Evolutionary conservation across 2,888 invertebrate species (phyloP).

Genomic region (Eupithecia pulchellata): DNA sequence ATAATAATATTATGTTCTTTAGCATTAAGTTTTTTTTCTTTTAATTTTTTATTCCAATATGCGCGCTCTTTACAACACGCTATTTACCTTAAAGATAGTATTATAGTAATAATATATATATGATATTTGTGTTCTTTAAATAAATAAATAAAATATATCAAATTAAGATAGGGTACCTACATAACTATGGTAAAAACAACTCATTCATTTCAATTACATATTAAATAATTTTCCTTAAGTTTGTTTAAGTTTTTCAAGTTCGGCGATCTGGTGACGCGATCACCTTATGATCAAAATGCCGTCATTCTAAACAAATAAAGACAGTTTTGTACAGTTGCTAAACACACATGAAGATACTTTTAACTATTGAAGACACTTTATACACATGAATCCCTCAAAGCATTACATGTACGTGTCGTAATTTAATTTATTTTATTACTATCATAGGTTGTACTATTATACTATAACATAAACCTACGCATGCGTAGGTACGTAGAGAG

Average conservation of each 20-base stretch:
- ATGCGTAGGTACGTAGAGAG: too few species aligned
- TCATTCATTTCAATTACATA: not conserved
- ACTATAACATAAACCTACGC: not conserved
- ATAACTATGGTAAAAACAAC: not conserved
- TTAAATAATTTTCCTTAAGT: slow-evolving; percentile 61
- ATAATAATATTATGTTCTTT: too few species aligned
- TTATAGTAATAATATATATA: too few species aligned
- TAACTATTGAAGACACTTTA: not conserved
- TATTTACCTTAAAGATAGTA: too few species aligned
- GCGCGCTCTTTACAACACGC: too few species aligned
- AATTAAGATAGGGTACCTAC: too few species aligned
- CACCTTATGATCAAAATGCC: slow-evolving; percentile 54
- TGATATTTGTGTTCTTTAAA: too few species aligned
- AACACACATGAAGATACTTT: not conserved
- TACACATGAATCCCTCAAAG: not conserved
- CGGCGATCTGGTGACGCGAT: slow-evolving; percentile 63
- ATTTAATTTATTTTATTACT: not conserved
- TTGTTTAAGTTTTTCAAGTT: too few species aligned
- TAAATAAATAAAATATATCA: slow-evolving; percentile 1
- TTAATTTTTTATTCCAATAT: too few species aligned
- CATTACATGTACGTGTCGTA: not conserved
- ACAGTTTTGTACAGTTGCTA: slow-evolving; percentile 50
- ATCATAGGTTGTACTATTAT: not conserved
- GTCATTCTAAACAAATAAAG: slow-evolving; percentile 62
- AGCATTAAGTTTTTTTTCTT: too few species aligned